Evolutionary conservation across 2,797 vertebrate genomes (phyloP).

Genomic region (Dallia pectoralis): DNA sequence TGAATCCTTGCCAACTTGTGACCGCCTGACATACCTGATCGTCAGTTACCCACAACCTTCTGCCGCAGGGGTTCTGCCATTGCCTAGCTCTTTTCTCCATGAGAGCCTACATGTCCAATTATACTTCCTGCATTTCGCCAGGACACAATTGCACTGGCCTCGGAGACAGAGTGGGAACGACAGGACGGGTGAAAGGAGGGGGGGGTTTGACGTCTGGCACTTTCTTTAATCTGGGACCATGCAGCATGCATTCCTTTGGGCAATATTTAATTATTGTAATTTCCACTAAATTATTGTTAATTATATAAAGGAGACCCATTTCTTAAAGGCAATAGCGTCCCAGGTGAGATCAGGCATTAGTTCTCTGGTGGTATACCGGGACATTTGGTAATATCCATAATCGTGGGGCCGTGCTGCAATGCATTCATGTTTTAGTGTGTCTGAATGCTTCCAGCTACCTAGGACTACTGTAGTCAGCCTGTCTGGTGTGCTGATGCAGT

Average conservation of each 20-base stretch:
- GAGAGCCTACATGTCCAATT: constrained; percentile 5
- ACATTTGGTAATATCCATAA: no score
- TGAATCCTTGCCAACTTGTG: constrained; percentile 7
- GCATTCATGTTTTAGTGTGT: no score
- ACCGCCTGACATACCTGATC: neutral
- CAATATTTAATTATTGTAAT: constrained; percentile 23
- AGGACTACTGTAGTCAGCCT: no score
- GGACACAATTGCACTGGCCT: constrained; percentile 11
- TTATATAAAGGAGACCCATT: neutral
- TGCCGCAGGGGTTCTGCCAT: neutral
- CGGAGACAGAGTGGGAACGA: constrained; percentile 18
- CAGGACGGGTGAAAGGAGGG: neutral
- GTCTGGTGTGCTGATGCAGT: no score
- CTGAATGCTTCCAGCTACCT: no score
- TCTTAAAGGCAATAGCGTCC: constrained; percentile 5
- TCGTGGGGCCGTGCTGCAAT: no score
- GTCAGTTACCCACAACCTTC: neutral
- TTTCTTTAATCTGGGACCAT: constrained; percentile 4
- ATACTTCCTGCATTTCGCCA: constrained; percentile 14
- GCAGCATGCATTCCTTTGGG: constrained; percentile 24
- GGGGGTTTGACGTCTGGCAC: constrained; percentile 1
- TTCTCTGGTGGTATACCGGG: no score
- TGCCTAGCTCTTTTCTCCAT: constrained; percentile 26
- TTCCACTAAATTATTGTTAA: constrained; percentile 8
- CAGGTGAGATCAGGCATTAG: constrained; percentile 3